These are phyloP conservation scores for Proteles cristata DNA, from an alignment of 2,113 vertebrate species.

Conservation along the genomic window DNA sequence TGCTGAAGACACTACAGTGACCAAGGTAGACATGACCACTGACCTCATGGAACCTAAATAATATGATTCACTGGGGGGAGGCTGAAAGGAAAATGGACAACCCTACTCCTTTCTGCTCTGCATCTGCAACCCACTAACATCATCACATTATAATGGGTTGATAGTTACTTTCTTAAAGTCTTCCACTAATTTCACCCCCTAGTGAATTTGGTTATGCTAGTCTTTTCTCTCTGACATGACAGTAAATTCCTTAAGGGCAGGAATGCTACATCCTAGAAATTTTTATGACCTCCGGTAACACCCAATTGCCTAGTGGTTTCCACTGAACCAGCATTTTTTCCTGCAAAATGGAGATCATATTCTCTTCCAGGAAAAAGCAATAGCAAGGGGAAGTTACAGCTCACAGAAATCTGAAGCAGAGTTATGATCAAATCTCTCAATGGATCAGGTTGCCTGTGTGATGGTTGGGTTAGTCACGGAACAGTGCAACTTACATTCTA, in stretches of 20 bases:
- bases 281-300: background rate
- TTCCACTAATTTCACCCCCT: too few species aligned
- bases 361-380: background rate
- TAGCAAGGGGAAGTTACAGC: background rate
- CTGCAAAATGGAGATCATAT: background rate
- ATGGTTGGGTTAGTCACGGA: background rate
- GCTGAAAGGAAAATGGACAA: background rate
- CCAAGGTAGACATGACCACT: background rate
- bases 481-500: too few species aligned
- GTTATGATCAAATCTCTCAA: background rate
- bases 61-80: background rate
- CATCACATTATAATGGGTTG: background rate
- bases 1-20: background rate
- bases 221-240: background rate
- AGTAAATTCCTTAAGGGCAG: background rate
- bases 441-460: background rate
- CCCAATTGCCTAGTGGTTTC: background rate
- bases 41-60: background rate
- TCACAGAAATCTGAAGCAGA: background rate
- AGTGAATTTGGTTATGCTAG: background rate
- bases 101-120: background rate
- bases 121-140: background rate
- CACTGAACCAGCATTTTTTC: background rate
- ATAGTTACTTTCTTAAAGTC: background rate
- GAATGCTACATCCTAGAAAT: background rate